A percentile compares a stretch with the other conserved stretches of the same genome.
These are phyloP conservation scores for Leptopterna dolabrata DNA, from an alignment of 2,888 invertebrate genomes.

Conservation along the genomic window DNA sequence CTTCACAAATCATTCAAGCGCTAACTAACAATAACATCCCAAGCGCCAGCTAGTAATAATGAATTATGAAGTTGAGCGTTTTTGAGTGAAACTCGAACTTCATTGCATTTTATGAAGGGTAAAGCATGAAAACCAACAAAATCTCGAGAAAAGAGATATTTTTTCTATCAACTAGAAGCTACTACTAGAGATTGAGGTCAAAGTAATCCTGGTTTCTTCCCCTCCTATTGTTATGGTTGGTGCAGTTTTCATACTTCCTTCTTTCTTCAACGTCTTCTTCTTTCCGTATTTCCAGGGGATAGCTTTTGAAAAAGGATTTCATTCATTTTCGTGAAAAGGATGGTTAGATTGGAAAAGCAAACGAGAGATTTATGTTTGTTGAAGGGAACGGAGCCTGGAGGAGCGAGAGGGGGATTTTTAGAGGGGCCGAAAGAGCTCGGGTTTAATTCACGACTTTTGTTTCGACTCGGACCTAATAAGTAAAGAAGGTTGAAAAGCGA, in stretches of 20 bases:
- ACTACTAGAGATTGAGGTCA: background rate
- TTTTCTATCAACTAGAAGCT: too few species aligned
- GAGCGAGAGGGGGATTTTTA: background rate
- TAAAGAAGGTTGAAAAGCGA: slow-evolving; percentile 7
- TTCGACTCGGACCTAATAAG: slow-evolving; percentile 24
- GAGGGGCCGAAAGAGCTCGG: background rate
- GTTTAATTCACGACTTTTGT: slow-evolving; percentile 27
- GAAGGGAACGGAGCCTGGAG: background rate
- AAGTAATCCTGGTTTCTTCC: background rate
- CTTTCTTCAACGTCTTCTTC: background rate
- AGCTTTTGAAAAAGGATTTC: slow-evolving; percentile 7
- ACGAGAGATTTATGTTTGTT: background rate
- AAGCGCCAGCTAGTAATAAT: too few species aligned
- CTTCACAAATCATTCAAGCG: too few species aligned
- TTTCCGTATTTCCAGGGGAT: background rate
- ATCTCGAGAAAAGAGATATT: too few species aligned
- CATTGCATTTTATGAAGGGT: too few species aligned
- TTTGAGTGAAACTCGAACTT: too few species aligned
- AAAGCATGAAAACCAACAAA: too few species aligned
- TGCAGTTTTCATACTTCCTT: background rate
- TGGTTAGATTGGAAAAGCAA: slow-evolving; percentile 6
- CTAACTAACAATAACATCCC: too few species aligned
- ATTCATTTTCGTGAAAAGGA: slow-evolving; percentile 2
- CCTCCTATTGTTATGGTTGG: background rate
- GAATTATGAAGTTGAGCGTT: too few species aligned